Conservation (phyloP, 2,797 vertebrate genomes). For the Muscicapa comitata region DNA sequence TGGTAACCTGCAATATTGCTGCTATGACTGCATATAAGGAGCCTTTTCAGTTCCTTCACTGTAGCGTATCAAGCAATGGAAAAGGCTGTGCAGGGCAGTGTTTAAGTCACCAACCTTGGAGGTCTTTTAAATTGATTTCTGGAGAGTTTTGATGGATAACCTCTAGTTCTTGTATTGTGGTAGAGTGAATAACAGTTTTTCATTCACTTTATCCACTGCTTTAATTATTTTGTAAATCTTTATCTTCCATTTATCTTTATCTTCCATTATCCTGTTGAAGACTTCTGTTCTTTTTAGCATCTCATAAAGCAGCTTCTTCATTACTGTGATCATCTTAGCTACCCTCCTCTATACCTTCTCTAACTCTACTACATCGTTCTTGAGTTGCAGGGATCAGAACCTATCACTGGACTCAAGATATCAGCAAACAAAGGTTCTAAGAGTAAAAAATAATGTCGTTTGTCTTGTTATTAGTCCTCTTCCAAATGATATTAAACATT, state of each 20-base stretch:
- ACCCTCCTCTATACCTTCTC: background rate
- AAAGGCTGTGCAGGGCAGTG: background rate
- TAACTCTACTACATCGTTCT: background rate
- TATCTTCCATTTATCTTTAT: background rate
- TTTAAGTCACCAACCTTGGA: background rate
- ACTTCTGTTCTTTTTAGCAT: background rate
- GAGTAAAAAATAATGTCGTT: background rate
- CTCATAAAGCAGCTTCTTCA: background rate
- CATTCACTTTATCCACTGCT: background rate
- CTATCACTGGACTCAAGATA: background rate
- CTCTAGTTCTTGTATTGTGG: background rate
- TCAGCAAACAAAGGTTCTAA: background rate
- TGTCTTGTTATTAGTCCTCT: background rate
- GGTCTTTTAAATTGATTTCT: background rate
- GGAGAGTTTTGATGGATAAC: background rate
- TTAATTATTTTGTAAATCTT: background rate
- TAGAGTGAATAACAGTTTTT: background rate
- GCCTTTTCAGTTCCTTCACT: background rate
- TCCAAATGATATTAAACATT: background rate
- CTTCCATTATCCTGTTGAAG: background rate
- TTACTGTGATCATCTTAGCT: background rate
- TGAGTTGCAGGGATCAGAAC: background rate
- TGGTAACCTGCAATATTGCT: background rate
- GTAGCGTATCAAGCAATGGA: background rate
- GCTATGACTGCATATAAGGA: background rate